Evolutionary conservation across 1,140 invertebrate genomes (phyloP), one percentile per base, ranked within the genome.

Genomic region (Orius insidiosus): DNA sequence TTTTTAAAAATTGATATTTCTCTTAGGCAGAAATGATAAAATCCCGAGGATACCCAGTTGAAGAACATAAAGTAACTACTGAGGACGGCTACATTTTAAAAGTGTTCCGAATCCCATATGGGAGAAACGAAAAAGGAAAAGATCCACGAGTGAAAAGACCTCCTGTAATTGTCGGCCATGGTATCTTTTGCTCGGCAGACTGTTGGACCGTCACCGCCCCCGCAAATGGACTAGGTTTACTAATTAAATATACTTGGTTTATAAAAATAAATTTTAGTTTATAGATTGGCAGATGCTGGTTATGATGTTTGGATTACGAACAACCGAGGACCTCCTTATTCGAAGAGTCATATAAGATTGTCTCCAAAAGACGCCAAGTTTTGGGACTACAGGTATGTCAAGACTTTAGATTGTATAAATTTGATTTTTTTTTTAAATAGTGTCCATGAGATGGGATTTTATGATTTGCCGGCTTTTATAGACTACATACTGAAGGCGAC

Each of bases 231-330:
- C 52, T 69, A 37, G 66, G 66, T 69, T n/a, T 10, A 11, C 18
- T 19, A n/a, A 41, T 37, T 13, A 15, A 36, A 37, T 46, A 11
- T 33, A 3, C 10, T 31, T 6, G 4, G 24, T 32, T 3, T 15
- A 14, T 10, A 33, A 4, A 3, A 3, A 6, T 24, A 5, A 14
- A 7, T 52, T 49, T 46, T 46, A 18, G 75, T 65, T 1, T 77
- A 68, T 51, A 51, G 70, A 9, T 55, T 80, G 13, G 67, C 73
- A 0, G 69, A 75, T 47, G 57, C 60, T 46, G 74, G 71, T 2
- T 80, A 72, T 51, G 78, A 81, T 54, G 75, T 80, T 4, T 80
- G 78, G 78, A 51, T 78, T 49, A 66, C 73, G 1, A 85, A 80
- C 54, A 63, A 63, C 9, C 63, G 78, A 9, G 77, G 78, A 8